These are phyloP conservation scores for Mesocricetus auratus DNA, from an alignment of 2,113 vertebrate genomes.

Conservation along the genomic window DNA sequence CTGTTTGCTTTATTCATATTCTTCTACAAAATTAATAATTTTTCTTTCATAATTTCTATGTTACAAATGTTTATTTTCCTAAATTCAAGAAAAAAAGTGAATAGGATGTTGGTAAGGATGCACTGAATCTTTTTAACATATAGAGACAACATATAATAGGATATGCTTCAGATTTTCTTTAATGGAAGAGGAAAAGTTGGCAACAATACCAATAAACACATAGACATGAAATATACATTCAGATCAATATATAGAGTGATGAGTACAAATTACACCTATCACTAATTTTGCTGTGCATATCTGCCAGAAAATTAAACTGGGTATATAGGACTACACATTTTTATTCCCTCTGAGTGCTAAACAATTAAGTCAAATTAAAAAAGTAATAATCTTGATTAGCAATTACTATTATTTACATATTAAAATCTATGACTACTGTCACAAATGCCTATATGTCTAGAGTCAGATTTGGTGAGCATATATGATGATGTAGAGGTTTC, in stretches of 20 bases:
- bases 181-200: background rate
- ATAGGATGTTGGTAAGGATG: no score
- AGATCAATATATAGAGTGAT: background rate
- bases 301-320: background rate
- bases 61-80: background rate
- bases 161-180: background rate
- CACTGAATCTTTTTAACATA: background rate
- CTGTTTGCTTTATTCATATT: background rate
- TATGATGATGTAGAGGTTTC: background rate
- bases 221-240: background rate
- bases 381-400: background rate
- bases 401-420: background rate
- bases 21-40: background rate
- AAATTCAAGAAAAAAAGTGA: background rate
- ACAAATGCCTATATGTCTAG: background rate
- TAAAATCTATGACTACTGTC: background rate
- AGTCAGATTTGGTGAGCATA: background rate
- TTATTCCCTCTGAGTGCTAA: background rate
- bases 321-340: background rate
- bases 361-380: background rate
- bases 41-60: background rate
- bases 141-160: background rate
- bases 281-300: background rate
- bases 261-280: background rate
- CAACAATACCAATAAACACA: background rate